Evolutionary conservation across 2,797 vertebrate species (phyloP).

Genomic region (Parauchenoglanis punctatus): DNA sequence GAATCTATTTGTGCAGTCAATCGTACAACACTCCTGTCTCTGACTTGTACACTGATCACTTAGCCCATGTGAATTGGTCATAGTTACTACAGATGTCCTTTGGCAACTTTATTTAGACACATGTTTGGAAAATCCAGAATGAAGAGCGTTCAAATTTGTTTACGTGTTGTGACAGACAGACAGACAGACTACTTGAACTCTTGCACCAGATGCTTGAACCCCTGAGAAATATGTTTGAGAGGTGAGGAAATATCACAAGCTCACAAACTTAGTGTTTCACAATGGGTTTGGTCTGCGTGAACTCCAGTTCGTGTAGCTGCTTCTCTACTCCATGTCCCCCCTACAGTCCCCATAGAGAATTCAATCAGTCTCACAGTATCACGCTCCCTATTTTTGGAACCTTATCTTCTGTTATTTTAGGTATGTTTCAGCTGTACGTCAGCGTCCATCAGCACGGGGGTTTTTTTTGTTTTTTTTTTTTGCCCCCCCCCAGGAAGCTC

Average conservation of each 20-base stretch:
- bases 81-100: neutral
- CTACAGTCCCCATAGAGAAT: constrained; percentile 33
- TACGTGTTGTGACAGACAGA: no score
- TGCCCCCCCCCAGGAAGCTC: neutral
- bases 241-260: neutral
- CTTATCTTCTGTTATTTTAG: constrained; percentile 73
- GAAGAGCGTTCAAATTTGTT: no score
- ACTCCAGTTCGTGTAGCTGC: neutral
- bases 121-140: neutral
- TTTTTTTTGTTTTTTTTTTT: neutral
- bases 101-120: neutral
- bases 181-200: neutral
- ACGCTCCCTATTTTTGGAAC: constrained; percentile 65
- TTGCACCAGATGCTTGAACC: neutral
- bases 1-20: no score
- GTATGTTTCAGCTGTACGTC: constrained; percentile 65
- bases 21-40: neutral
- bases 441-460: constrained; percentile 50
- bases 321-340: neutral
- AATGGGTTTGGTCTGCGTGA: neutral
- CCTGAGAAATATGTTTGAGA: neutral
- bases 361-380: constrained; percentile 66
- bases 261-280: neutral
- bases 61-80: neutral
- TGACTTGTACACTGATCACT: neutral